These are phyloP conservation scores for Piezodorus guildinii DNA, from an alignment of 1,140 invertebrate species.

Conservation along the genomic window DNA sequence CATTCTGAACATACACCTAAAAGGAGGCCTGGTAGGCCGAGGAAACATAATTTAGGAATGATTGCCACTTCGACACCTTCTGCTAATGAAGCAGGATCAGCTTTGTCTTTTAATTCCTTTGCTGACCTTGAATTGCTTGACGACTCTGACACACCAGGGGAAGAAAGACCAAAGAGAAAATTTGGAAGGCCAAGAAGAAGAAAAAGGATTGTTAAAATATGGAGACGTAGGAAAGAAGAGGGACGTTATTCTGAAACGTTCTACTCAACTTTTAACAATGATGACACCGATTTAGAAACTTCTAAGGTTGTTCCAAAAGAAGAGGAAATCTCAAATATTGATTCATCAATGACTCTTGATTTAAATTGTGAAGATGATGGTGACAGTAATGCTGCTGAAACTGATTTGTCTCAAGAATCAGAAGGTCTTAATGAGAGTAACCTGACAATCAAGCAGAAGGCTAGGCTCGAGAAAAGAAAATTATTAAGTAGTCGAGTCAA, in stretches of 20 bases:
- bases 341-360: background rate
- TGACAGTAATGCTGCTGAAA: no score
- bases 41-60: background rate
- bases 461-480: background rate
- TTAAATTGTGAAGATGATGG: no score
- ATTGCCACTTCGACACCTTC: background rate
- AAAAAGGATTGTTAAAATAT: no score
- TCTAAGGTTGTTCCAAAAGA: background rate
- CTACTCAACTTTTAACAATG: no score
- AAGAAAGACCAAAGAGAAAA: background rate
- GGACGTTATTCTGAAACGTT: no score
- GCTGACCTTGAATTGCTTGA: no score
- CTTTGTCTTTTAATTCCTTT: no score
- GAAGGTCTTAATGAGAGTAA: no score
- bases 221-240: no score
- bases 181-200: background rate
- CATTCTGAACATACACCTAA: background rate
- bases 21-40: conserved; percentile 13
- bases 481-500: background rate
- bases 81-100: background rate
- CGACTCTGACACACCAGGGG: background rate
- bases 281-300: no score
- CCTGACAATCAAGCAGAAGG: no score
- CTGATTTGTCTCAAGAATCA: no score
- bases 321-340: background rate